phyloP scores from a whole-genome alignment of 37 sponge, comb jelly and placozoan species.

The Tethya wilhelma region DNA sequence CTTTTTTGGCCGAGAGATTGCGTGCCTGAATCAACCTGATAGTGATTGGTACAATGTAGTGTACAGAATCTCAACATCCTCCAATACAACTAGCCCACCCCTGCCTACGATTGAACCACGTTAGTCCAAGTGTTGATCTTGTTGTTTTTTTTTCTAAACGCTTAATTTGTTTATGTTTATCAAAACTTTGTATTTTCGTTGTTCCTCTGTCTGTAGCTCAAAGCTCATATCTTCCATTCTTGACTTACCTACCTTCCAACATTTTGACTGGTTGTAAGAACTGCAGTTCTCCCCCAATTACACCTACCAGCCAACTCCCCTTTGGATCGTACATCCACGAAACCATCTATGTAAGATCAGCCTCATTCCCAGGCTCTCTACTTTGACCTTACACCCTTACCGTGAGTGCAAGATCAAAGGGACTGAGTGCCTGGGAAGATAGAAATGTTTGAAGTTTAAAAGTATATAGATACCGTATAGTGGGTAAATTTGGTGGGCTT shows the following conservation, averaged over 20 bases:
- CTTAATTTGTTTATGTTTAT: neutral
- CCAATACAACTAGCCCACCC: too few relatives aligned
- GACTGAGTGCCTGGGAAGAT: too few relatives aligned
- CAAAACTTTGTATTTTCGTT: neutral
- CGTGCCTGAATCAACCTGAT: conserved; percentile 15
- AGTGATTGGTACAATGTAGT: conserved; percentile 37
- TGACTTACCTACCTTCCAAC: neutral
- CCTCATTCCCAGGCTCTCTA: too few relatives aligned
- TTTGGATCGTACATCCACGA: conserved; percentile 42
- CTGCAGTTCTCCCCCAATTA: conserved; percentile 8
- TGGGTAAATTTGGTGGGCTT: too few relatives aligned
- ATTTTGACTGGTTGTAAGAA: conserved; percentile 10
- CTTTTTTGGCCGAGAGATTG: neutral
- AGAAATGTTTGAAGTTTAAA: too few relatives aligned
- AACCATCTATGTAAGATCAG: conserved; percentile 44
- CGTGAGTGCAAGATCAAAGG: too few relatives aligned
- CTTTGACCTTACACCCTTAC: too few relatives aligned
- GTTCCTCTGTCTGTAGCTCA: conserved; percentile 5
- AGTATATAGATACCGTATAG: too few relatives aligned
- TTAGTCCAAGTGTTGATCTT: too few relatives aligned
- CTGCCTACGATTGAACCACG: conserved; percentile 42
- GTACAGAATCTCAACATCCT: conserved; percentile 21
- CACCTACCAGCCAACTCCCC: conserved; percentile 6
- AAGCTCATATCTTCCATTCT: conserved; percentile 6
- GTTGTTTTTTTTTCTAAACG: too few relatives aligned